A percentile compares a stretch with the other conserved stretches of the same genome.
Conservation (phyloP, 1,140 invertebrate species). For the Drosophila burlai region DNA sequence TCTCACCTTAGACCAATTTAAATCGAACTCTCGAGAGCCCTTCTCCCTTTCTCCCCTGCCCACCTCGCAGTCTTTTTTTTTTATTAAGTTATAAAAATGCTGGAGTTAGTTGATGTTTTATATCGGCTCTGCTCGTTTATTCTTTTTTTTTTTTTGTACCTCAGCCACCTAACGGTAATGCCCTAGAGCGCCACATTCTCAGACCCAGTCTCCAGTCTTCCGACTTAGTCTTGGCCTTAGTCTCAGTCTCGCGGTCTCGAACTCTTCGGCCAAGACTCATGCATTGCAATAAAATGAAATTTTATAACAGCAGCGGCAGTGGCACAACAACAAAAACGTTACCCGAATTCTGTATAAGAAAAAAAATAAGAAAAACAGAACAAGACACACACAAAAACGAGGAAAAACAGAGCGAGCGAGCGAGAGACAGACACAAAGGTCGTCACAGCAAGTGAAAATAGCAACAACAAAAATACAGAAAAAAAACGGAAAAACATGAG, state of each 20-base stretch:
- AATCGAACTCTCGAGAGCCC: slow-evolving; percentile 58
- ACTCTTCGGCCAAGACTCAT: slow-evolving; percentile 35
- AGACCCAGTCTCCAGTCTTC: slow-evolving; percentile 30
- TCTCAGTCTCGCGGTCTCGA: slow-evolving; percentile 13
- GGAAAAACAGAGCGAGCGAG: slow-evolving; percentile 26
- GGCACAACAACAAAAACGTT: slow-evolving; percentile 48
- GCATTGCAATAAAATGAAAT: slow-evolving; percentile 79
- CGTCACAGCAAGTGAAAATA: slow-evolving; percentile 80
- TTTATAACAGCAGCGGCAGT: slow-evolving; percentile 60
- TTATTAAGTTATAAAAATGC: slow-evolving; percentile 81
- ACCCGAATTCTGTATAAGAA: slow-evolving; percentile 56
- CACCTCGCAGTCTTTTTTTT: slow-evolving; percentile 44
- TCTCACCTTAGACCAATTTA: slow-evolving; percentile 69
- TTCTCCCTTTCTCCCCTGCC: slow-evolving; percentile 7
- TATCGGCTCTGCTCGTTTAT: slow-evolving; percentile 28
- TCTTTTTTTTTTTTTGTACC: slow-evolving; percentile 33
- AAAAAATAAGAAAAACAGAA: slow-evolving; percentile 10
- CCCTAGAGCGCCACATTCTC: slow-evolving; percentile 52
- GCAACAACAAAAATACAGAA: slow-evolving; percentile 26
- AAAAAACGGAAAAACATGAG: slow-evolving; percentile 6
- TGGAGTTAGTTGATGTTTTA: slow-evolving; percentile 53
- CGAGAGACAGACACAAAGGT: slow-evolving; percentile 55
- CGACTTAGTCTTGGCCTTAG: slow-evolving; percentile 1
- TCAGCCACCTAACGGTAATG: slow-evolving; percentile 68
- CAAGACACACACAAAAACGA: slow-evolving; percentile 18